Base-by-base conservation (phyloP, 1,140 invertebrate genomes). In the Telenomus remus region DNA sequence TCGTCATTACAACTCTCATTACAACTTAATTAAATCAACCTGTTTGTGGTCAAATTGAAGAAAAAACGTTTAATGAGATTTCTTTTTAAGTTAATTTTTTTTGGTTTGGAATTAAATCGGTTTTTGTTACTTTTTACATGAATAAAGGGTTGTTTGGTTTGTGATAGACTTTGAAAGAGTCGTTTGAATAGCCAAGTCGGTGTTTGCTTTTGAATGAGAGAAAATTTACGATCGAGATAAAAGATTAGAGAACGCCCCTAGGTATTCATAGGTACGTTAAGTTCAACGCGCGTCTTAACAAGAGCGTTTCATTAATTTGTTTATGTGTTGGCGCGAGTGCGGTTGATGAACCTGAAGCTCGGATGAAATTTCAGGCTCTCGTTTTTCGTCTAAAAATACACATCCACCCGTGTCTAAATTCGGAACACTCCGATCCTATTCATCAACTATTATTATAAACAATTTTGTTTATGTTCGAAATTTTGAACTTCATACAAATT, bases 271-370 rank as follows among this genome's bases (percentile, higher is more conserved):
- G 37, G 46, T 48, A 54, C 19, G 50, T 47, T 69, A 55, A 53
- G 42, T 50, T 59, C 55, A 55, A 65, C 51, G 16, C 55, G 44
- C 54, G 51, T 43, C 50, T 56, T 44, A 61, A 74, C 51, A 44
- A 66, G 70, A 60, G 61, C 49, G 50, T 61, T n/a, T 55, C 49
- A 74, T 74, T 66, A 60, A 73, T 73, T 74, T 74, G 70, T 74
- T 66, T 73, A 73, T 73, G 60, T 65, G 55, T 60, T 50, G 50
- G 39, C 49, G 50, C 12, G 35, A 39, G 48, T 46, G 50, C 55
- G 12, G 33, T 50, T 73, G 50, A 73, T 73, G 70, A 73, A 73
- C 70, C 51, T 60, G 37, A n/a, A 33, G 50, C 63, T 65, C 44
- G 27, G 43, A 56, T 46, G 39, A 73, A 73, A 66, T 60, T 66